Evolutionary conservation across 2,888 invertebrate genomes (phyloP), one percentile per base, ranked within the genome.

Genomic region (Mesorhabditis spiculigera): DNA sequence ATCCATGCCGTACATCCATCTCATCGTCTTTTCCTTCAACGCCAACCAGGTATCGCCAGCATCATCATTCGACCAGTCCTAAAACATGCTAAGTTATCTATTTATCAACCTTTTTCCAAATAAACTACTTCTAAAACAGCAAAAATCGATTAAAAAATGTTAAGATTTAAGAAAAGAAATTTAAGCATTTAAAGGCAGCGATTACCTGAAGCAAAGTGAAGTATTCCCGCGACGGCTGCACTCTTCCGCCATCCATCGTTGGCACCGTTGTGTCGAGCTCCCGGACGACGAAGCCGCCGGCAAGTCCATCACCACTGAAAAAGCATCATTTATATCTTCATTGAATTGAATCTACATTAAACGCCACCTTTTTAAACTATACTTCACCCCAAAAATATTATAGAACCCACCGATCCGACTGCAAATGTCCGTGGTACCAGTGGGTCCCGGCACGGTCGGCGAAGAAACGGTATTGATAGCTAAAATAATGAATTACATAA

Each of bases 1-100:
- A 66, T 84, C 84, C 63, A 76, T 78, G 5, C 82, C 82, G 63
- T 80, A 79, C 72, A 84, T 78, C 83, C 84, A 84, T 71, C 84
- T 84, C 81, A 82, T 79, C 5, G 78, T 81, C 65, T 78, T 77
- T 45, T 82, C 80, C 63, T 77, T 74, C 71, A 80, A 71, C 65
- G 74, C 72, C 73, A 75, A 71, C 80, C 81, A 80, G 5, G 75
- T 71, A 58, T 82, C 79, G 41, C 74, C 76, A 5, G 77, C 71
- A 5, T 74, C 63, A 50, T 73, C 73, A 8, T 75, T 74, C 0
- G 78, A 74, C 82, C 81, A 82, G 67, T 84, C 84, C 81, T 84
- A 50, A 61, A 75, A n/a, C n/a, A n/a, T n/a, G n/a, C n/a, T n/a
- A n/a, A n/a, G n/a, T n/a, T n/a, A n/a, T n/a, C n/a, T n/a, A n/a